A percentile compares a stretch with the other conserved stretches of the same genome.
Conservation (phyloP, 2,797 vertebrate genomes). For the Diceros bicornis region DNA sequence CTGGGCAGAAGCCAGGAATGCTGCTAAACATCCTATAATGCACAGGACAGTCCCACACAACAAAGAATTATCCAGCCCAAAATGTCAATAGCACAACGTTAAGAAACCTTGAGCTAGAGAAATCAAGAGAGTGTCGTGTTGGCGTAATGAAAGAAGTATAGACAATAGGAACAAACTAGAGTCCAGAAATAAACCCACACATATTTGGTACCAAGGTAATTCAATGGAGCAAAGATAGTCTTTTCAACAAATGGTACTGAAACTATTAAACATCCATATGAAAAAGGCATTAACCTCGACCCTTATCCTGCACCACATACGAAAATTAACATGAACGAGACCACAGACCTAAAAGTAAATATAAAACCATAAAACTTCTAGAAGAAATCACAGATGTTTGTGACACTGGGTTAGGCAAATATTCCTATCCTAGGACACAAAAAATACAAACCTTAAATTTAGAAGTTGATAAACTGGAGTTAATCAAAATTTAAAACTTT, state of each 20-base stretch:
- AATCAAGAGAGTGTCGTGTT: not conserved
- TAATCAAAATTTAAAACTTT: slow-evolving; percentile 38
- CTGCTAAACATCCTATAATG: not conserved
- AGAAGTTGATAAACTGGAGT: not conserved
- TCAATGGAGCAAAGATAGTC: not conserved
- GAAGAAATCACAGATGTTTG: not conserved
- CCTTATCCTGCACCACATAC: not conserved
- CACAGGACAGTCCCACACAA: not conserved
- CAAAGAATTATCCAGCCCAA: not conserved
- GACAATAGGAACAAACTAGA: not conserved
- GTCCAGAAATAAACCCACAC: slow-evolving; percentile 16
- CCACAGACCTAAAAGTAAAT: slow-evolving; percentile 23
- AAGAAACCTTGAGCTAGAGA: not conserved
- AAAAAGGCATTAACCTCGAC: slow-evolving; percentile 30
- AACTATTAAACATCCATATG: not conserved
- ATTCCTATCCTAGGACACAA: not conserved
- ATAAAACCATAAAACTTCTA: slow-evolving; percentile 48
- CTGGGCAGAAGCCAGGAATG: not conserved
- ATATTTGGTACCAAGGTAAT: not conserved
- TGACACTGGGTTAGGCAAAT: slow-evolving; percentile 16
- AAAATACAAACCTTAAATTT: not conserved
- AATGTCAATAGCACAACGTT: not conserved
- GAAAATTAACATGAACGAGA: slow-evolving; percentile 38
- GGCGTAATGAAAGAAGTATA: not conserved
- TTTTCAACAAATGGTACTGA: not conserved